Conservation (phyloP, 1,140 invertebrate species). For the Drosophila melanica region DNA sequence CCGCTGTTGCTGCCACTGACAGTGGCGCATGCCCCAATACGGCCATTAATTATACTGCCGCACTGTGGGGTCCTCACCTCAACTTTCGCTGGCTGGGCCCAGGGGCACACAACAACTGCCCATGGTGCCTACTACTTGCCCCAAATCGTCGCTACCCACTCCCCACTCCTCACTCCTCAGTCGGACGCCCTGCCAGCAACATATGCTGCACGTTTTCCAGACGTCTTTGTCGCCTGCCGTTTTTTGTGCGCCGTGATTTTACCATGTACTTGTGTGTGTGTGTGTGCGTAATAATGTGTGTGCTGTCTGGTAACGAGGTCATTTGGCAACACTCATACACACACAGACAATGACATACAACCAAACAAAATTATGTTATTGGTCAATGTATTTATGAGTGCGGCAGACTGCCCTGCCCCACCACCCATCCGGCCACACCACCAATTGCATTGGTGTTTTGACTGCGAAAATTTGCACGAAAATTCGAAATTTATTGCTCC, state of each 20-base stretch:
- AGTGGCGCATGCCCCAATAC: constrained; percentile 61
- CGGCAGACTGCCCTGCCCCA: constrained; percentile 15
- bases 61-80: constrained; percentile 52
- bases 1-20: constrained; percentile 15
- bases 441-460: constrained; percentile 11
- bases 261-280: constrained; percentile 7
- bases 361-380: constrained; percentile 76
- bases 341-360: constrained; percentile 33
- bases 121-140: constrained; percentile 4
- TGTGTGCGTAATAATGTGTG: constrained; percentile 19
- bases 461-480: constrained; percentile 65
- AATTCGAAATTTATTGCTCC: constrained; percentile 73
- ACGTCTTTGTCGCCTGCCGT: constrained; percentile 60
- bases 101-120: not conserved
- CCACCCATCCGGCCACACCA: not conserved
- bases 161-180: not conserved
- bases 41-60: constrained; percentile 80
- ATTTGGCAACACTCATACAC: constrained; percentile 59
- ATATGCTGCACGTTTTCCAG: constrained; percentile 63
- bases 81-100: constrained; percentile 35
- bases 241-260: constrained; percentile 63
- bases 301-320: constrained; percentile 60
- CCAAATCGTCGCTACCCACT: constrained; percentile 8
- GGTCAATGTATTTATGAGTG: constrained; percentile 78
- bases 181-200: constrained; percentile 25